Base-by-base conservation (phyloP, 2,888 invertebrate genomes). In the Deilephila elpenor region DNA sequence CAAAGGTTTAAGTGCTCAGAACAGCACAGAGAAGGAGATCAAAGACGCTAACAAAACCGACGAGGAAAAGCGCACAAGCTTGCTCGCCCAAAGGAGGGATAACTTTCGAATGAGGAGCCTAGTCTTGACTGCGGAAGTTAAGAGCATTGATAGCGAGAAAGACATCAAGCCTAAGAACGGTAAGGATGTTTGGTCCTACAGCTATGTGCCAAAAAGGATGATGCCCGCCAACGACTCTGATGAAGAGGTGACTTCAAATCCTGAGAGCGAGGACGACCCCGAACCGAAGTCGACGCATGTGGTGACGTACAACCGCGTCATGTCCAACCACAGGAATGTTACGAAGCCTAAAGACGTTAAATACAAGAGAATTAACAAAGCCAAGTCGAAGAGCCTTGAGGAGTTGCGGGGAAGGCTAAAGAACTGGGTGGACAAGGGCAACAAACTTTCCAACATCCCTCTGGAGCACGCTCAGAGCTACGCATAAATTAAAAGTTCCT, bases 331-430 rank as follows among this genome's bases (percentile, higher is more conserved):
- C 89, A 95, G 98, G 78, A 98, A 97, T 72, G 98, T 98, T 71
- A 98, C 98, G 6, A 98, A 98, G 88, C 98, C 98, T 78, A 98
- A 98, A 93, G 98, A 98, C 88, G 98, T 98, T 53, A 98, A 98
- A 91, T 98, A 98, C 93, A 98, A 98, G 89, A 96, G 98, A 85
- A 98, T 98, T 89, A 98, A 98, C 88, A 98, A 98, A 88, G 98
- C 98, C 6, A 98, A 98, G 88, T 98, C 98, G 76, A 98, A 98
- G 91, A 98, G 98, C 83, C 93, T 98, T 78, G 98, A 98, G 83
- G 98, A 98, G 84, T 87, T 98, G 74, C 93, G 98, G 4, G 98
- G 98, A 0, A 95, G 97, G 77, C 95, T 98, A 86, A 97, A 97
- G 95, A 97, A 97, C 88, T 97, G 98, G 96, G 97, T 98, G 56